These are phyloP conservation scores for Symphodus melops DNA, from an alignment of 2,113 vertebrate species.

Conservation along the genomic window DNA sequence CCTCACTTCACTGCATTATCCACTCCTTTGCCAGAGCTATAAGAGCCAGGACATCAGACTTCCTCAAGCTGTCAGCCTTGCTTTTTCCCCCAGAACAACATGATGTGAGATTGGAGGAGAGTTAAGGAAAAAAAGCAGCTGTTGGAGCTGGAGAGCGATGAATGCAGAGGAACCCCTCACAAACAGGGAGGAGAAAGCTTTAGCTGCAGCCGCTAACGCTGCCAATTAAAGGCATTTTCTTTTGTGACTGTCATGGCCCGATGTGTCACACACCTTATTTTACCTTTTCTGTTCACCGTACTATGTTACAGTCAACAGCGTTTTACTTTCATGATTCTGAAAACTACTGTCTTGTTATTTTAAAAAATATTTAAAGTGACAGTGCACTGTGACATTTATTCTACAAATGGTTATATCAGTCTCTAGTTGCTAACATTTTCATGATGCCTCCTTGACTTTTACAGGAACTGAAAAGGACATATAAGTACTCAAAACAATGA, in stretches of 20 bases:
- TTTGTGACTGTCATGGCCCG: constrained; percentile 48
- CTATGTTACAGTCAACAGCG: neutral
- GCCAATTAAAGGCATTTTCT: constrained; percentile 66
- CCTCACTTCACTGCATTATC: constrained; percentile 70
- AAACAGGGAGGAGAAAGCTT: constrained; percentile 4
- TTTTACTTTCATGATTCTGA: constrained; percentile 6
- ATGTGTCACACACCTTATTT: constrained; percentile 52
- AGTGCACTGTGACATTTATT: constrained; percentile 9
- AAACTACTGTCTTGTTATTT: constrained; percentile 8
- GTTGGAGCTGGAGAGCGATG: constrained; percentile 57
- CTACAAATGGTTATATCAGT: neutral
- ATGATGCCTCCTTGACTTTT: neutral
- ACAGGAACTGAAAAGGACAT: neutral
- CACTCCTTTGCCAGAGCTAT: constrained; percentile 57
- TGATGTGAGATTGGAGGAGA: constrained; percentile 43
- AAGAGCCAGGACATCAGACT: constrained; percentile 70
- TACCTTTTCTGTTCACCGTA: constrained; percentile 26
- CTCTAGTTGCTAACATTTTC: neutral
- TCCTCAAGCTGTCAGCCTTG: constrained; percentile 75
- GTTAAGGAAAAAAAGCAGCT: constrained; percentile 51
- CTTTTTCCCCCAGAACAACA: constrained; percentile 42
- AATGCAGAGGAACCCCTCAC: constrained; percentile 26
- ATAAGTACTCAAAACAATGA: neutral
- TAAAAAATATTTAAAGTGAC: constrained; percentile 4
- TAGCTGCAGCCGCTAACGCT: constrained; percentile 34